Conservation (phyloP, 2,113 vertebrate species). For the Mormyrus iriodes region DNA sequence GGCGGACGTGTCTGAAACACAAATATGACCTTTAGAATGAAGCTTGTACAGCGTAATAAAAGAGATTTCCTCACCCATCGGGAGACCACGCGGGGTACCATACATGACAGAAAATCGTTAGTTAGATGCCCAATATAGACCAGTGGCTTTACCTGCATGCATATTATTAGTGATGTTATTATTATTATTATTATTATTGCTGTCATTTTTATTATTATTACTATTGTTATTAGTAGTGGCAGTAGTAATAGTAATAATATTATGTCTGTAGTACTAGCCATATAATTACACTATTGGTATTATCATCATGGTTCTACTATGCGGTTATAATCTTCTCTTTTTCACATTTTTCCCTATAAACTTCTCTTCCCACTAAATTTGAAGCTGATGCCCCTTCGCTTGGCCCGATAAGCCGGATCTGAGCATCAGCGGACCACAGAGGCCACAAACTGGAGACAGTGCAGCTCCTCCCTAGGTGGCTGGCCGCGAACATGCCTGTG, state of each 20-base stretch:
- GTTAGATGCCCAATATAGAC: conserved; percentile 32
- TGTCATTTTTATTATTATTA: not conserved
- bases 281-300: not conserved
- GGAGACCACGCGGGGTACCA: conserved; percentile 23
- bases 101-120: conserved; percentile 42
- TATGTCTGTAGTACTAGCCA: not conserved
- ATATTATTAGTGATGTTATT: not conserved
- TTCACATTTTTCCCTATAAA: not conserved
- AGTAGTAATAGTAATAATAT: not conserved
- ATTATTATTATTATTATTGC: not conserved
- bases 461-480: not conserved
- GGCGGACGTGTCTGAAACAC: conserved; percentile 29
- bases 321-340: not conserved
- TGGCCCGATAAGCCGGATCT: not conserved
- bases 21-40: conserved; percentile 32
- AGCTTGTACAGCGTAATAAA: conserved; percentile 15
- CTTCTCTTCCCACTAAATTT: not conserved
- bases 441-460: not conserved
- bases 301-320: not conserved
- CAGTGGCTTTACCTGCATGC: not conserved
- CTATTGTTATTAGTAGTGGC: no score
- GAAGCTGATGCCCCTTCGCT: not conserved
- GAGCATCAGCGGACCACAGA: not conserved
- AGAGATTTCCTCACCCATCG: conserved; percentile 32
- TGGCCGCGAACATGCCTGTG: not conserved